phyloP scores from a whole-genome alignment of 2,797 vertebrate genomes.

The Myotis myotis region DNA sequence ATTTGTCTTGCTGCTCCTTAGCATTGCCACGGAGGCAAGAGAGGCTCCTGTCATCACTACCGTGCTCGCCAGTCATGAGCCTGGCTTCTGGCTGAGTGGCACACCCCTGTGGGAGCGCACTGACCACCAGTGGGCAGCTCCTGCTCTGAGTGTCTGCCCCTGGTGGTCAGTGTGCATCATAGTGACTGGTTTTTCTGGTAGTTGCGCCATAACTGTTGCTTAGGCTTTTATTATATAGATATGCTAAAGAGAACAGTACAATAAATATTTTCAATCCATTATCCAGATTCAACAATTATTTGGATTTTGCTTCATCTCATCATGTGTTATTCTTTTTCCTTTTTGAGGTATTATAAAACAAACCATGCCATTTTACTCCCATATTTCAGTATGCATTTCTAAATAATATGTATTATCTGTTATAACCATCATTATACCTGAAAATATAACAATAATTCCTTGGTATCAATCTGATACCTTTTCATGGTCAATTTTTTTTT shows the following conservation, averaged over 20 bases:
- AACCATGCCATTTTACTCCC: background rate
- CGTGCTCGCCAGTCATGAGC: too few species aligned
- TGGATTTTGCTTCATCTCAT: background rate
- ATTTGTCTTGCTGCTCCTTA: too few species aligned
- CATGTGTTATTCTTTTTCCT: background rate
- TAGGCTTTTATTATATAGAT: too few species aligned
- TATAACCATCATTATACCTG: background rate
- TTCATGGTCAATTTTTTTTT: background rate
- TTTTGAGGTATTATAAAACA: background rate
- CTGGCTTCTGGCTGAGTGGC: too few species aligned
- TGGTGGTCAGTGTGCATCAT: too few species aligned
- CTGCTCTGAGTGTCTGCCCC: too few species aligned
- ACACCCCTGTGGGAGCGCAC: too few species aligned
- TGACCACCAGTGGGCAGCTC: too few species aligned
- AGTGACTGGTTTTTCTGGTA: too few species aligned
- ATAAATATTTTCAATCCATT: background rate
- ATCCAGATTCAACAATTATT: background rate
- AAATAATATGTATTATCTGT: background rate
- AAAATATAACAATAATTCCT: background rate
- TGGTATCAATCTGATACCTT: background rate
- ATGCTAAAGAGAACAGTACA: background rate
- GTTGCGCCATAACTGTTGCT: too few species aligned
- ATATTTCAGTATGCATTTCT: background rate
- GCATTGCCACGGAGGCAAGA: too few species aligned
- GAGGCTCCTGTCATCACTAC: too few species aligned